phyloP scores from a whole-genome alignment of 2,797 vertebrate genomes.

The Nyctibius grandis region DNA sequence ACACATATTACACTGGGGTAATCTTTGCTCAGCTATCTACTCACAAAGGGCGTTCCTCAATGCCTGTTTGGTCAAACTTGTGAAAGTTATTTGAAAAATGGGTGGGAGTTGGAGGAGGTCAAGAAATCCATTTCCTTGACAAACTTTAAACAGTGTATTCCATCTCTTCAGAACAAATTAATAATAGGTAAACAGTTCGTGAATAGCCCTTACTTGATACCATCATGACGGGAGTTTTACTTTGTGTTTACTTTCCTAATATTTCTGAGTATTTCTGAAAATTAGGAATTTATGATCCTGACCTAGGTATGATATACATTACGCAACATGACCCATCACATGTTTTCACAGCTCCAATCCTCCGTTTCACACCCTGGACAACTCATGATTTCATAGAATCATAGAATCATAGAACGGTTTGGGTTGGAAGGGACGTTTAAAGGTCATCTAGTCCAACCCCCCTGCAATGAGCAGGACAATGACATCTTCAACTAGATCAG shows the following conservation, averaged over 20 bases:
- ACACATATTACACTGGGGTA: background rate
- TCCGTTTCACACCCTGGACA: background rate
- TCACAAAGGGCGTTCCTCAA: slow-evolving; percentile 24
- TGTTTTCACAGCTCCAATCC: rapidly evolving
- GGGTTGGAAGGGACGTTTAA: background rate
- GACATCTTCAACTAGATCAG: background rate
- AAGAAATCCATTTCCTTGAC: slow-evolving; percentile 55
- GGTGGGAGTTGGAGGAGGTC: background rate
- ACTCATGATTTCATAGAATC: background rate
- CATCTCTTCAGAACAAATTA: slow-evolving; percentile 48
- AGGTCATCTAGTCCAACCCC: background rate
- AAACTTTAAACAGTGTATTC: background rate
- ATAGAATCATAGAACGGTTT: background rate
- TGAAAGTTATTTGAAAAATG: slow-evolving; percentile 44
- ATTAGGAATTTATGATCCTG: background rate
- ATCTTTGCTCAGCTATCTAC: background rate
- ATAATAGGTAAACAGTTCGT: slow-evolving; percentile 17
- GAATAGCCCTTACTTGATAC: slow-evolving; percentile 32
- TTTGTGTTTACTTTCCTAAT: background rate
- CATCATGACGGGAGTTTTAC: background rate
- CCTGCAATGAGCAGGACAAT: background rate
- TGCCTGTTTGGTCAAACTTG: slow-evolving; percentile 10
- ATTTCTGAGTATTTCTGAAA: slow-evolving; percentile 56
- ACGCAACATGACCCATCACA: background rate
- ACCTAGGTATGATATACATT: background rate